Percentiles rank a stretch among this genome's conserved stretches.
Conservation (phyloP, 2,113 vertebrate genomes). For the Ornithorhynchus anatinus region DNA sequence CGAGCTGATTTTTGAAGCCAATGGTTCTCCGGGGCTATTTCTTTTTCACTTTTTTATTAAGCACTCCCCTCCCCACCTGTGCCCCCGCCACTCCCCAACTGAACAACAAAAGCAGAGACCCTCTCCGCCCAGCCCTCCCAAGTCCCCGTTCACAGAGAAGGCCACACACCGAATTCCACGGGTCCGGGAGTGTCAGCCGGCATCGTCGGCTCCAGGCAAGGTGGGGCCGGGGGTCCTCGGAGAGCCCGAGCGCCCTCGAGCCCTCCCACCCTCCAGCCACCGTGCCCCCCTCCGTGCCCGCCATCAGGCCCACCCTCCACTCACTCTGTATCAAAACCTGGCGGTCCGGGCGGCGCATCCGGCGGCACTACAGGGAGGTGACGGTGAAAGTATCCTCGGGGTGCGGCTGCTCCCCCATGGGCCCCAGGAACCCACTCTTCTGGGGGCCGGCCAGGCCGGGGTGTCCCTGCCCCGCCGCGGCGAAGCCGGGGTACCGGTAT, state of each 20-base stretch:
- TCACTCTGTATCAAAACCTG: conserved; percentile 83
- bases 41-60: no score
- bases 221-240: not conserved
- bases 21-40: no score
- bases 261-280: not conserved
- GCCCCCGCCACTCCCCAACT: no score
- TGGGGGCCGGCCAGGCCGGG: conserved; percentile 78
- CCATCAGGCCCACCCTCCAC: conserved; percentile 38
- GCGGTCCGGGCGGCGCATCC: conserved; percentile 80
- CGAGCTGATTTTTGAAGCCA: no score
- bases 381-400: conserved; percentile 97
- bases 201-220: not conserved
- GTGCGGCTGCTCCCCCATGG: conserved; percentile 92
- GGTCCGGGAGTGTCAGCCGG: not conserved
- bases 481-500: conserved; percentile 90
- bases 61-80: no score
- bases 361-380: conserved; percentile 95
- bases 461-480: conserved; percentile 81
- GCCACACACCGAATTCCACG: no score
- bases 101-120: no score
- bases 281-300: not conserved
- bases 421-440: conserved; percentile 90
- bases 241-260: not conserved
- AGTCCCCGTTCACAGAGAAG: not conserved
- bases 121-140: not conserved